Evolutionary conservation across 2,113 vertebrate species (phyloP), one percentile per base, ranked within the genome.

Genomic region (Psephotus haematonotus): DNA sequence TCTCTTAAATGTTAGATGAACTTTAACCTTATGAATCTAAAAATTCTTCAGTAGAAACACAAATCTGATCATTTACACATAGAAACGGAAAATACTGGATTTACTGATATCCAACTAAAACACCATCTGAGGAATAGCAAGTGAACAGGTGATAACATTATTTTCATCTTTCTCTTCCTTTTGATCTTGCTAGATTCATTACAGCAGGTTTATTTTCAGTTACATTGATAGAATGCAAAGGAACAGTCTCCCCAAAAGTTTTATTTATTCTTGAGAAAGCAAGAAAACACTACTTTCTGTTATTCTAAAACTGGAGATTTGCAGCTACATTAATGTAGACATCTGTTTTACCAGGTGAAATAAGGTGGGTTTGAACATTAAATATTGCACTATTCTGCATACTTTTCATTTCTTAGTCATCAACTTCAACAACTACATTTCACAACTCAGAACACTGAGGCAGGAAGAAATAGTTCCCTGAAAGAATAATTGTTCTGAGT

Each of bases 61-160:
- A 90, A 75, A 85, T 84, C 59, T 63, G 37, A 50, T 80, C 29
- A 67, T 55, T 86, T 47, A 67, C 64, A 62, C 10, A 44, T 9
- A 78, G 52, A 82, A 85, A 69, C 50, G 49, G 27, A 82, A 93
- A 90, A 59, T 74, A 62, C 29, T 82, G 20, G 52, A 95, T 77
- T 91, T 93, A 95, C 27, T 15, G 46, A 59, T 23, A 60, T 96
- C 92, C 86, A 97, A 93, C 64, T 33, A 81, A 97, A 98, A 97
- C 52, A 94, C 20, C 43, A 44, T 59, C 82, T 96, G 82, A 79
- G 62, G 44, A 62, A 71, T 88, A 86, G 76, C 90, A 95, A 97
- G 95, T 18, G 52, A 95, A 72, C 94, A 97, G 47, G 24, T 94
- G 59, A 97, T 88, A 53, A 52, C 50, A 33, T 5, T 92, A 37